phyloP scores from a whole-genome alignment of 2,797 vertebrate species.

The Psittacula derbiana region DNA sequence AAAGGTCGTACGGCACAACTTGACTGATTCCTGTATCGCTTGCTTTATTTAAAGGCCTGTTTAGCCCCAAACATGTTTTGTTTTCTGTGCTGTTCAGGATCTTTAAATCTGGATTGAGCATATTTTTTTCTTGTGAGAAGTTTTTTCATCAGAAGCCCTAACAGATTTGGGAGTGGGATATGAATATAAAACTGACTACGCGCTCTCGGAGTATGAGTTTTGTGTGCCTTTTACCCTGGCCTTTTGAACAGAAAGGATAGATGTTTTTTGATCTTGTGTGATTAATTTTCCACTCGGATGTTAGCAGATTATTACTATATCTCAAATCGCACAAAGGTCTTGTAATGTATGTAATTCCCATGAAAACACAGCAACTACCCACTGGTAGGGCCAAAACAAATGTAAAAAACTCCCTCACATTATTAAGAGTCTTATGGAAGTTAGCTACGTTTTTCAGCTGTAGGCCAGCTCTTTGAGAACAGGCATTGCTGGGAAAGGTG shows the following conservation, averaged over 20 bases:
- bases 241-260: not conserved
- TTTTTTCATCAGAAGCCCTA: not conserved
- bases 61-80: not conserved
- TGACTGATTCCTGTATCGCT: not conserved
- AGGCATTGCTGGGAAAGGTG: not conserved
- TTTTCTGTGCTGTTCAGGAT: fast-evolving
- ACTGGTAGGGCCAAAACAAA: not conserved
- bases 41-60: not conserved
- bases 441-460: not conserved
- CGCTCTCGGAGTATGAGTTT: not conserved
- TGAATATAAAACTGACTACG: not conserved
- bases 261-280: not conserved
- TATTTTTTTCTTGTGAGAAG: not conserved
- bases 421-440: not conserved
- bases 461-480: not conserved
- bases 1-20: not conserved
- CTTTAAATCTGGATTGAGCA: not conserved
- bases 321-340: not conserved
- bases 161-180: not conserved
- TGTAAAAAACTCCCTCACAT: not conserved
- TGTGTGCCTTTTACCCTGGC: not conserved
- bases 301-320: not conserved
- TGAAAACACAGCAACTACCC: not conserved
- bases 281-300: not conserved
- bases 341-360: not conserved